Evolutionary conservation across 92 coral and sea anemone species (phyloP).

Genomic region (Palythoa heliodiscus): DNA sequence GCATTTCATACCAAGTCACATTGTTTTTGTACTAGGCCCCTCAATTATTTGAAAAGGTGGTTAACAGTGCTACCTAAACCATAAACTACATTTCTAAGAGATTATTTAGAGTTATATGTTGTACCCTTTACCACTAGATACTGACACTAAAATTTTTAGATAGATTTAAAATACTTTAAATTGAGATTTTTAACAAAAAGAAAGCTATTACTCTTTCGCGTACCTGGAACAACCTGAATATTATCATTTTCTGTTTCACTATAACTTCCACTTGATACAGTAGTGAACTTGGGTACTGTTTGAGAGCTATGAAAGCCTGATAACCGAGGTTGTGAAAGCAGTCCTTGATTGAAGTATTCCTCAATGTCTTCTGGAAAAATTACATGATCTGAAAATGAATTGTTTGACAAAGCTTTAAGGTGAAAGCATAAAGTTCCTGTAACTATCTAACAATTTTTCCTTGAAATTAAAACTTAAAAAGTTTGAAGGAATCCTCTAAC

Average conservation of each 20-base stretch:
- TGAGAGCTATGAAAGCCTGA: neutral
- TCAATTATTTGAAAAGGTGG: too few species aligned
- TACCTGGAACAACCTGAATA: constrained; percentile 36
- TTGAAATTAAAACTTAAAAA: too few species aligned
- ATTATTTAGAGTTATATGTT: too few species aligned
- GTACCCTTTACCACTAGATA: too few species aligned
- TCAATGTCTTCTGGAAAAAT: constrained; percentile 72
- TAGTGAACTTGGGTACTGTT: neutral
- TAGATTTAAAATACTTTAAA: neutral
- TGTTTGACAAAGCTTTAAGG: neutral
- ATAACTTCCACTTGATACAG: neutral
- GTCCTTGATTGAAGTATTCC: constrained; percentile 59
- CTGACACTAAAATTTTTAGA: too few species aligned
- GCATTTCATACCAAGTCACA: too few species aligned
- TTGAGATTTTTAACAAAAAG: neutral
- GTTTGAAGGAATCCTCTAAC: too few species aligned
- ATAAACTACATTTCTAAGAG: too few species aligned
- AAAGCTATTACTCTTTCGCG: neutral
- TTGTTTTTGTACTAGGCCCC: too few species aligned
- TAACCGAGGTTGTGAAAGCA: constrained; percentile 33
- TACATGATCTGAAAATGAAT: constrained; percentile 8
- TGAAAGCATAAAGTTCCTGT: neutral
- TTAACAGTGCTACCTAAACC: too few species aligned
- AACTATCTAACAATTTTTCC: neutral
- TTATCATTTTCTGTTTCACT: neutral